Percentiles rank a stretch among this genome's conserved stretches.
Conservation (phyloP, 2,888 invertebrate genomes). For the Caenorhabditis sp. region DNA sequence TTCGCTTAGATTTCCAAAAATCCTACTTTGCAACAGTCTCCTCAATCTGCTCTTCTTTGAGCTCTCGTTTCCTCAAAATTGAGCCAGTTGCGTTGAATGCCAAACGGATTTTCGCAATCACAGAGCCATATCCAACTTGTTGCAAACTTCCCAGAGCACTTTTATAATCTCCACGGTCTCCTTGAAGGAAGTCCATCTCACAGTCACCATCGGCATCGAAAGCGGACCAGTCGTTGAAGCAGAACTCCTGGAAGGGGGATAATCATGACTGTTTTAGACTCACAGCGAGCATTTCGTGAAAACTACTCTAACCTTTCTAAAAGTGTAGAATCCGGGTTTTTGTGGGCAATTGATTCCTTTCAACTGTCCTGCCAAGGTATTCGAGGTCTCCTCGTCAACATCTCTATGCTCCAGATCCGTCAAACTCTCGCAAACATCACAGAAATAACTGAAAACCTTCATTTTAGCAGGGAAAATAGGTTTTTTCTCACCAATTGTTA, state of each 20-base stretch:
- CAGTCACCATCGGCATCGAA: slow-evolving; percentile 83
- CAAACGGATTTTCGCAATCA: slow-evolving; percentile 82
- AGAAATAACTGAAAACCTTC: slow-evolving; percentile 82
- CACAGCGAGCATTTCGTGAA: too few species aligned
- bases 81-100: slow-evolving; percentile 82
- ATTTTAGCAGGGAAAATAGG: too few species aligned
- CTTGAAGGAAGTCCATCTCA: slow-evolving; percentile 81
- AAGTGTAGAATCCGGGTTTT: slow-evolving; percentile 78
- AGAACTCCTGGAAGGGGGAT: slow-evolving; percentile 74
- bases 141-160: slow-evolving; percentile 80
- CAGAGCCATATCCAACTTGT: slow-evolving; percentile 83
- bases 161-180: slow-evolving; percentile 79
- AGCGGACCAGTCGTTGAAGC: slow-evolving; percentile 83
- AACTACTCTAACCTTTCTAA: slow-evolving; percentile 78
- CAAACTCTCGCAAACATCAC: slow-evolving; percentile 82
- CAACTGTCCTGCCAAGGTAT: slow-evolving; percentile 73
- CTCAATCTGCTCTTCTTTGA: slow-evolving; percentile 81
- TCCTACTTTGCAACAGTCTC: slow-evolving; percentile 69
- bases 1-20: not conserved
- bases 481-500: slow-evolving; percentile 82
- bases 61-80: slow-evolving; percentile 73
- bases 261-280: too few species aligned
- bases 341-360: slow-evolving; percentile 81
- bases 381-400: slow-evolving; percentile 42
- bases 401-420: slow-evolving; percentile 71